These are phyloP conservation scores for Eristalis tenax DNA, from an alignment of 2,888 invertebrate species.

Conservation along the genomic window DNA sequence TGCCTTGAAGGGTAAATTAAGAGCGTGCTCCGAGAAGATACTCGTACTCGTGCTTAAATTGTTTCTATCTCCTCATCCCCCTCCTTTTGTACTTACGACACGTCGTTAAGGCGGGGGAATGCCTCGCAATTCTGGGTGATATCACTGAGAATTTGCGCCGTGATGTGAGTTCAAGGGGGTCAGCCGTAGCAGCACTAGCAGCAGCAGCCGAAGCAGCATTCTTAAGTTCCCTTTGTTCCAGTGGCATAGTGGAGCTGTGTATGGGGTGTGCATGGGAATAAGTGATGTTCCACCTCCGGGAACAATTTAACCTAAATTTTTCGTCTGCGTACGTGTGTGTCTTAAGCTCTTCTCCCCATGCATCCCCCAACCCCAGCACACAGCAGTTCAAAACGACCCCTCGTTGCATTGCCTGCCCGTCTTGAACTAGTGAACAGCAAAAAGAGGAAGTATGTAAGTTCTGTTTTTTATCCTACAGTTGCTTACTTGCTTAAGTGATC, in stretches of 20 bases:
- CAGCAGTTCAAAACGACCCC: constrained; percentile 2
- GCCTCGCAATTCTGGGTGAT: not conserved
- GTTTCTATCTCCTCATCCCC: constrained; percentile 8
- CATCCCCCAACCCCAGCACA: not conserved
- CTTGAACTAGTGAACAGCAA: constrained; percentile 39
- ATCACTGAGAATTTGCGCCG: constrained; percentile 4
- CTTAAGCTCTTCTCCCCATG: constrained; percentile 5
- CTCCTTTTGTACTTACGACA: constrained; percentile 16
- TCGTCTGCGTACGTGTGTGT: constrained; percentile 29
- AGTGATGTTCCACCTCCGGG: constrained; percentile 55
- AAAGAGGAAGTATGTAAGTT: constrained; percentile 10
- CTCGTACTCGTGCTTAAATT: constrained; percentile 45
- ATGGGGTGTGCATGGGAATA: no score
- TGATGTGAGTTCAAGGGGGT: constrained; percentile 36
- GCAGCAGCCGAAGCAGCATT: constrained; percentile 5
- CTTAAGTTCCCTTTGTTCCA: constrained; percentile 51
- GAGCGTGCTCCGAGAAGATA: constrained; percentile 46
- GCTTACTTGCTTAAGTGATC: constrained; percentile 53
- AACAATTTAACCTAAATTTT: constrained; percentile 69
- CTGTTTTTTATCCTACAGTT: constrained; percentile 18
- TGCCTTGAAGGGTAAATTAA: constrained; percentile 44
- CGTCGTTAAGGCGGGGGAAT: constrained; percentile 36
- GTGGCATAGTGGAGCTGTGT: not conserved
- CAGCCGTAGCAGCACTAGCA: constrained; percentile 4
- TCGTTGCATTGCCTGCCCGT: constrained; percentile 4